Base-by-base conservation (phyloP, 2,113 vertebrate genomes). In the Takifugu bimaculatus region DNA sequence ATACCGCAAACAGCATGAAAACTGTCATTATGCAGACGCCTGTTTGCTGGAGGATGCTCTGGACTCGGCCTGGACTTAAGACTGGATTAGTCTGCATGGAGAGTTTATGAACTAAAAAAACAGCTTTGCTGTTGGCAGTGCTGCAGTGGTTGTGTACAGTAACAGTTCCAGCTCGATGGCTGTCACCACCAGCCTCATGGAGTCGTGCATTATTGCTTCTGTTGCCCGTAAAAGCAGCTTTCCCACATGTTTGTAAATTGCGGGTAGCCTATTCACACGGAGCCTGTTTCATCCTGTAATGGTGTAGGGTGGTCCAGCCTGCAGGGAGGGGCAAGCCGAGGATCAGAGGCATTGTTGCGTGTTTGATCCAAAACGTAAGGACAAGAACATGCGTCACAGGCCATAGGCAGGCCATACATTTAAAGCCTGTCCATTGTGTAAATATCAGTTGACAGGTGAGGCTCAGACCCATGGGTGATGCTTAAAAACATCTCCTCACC, bases 1-100 rank as follows among this genome's bases (percentile, higher is more conserved):
- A 65, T 64, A 75, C 83, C 68, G 25, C 73, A 72, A 79, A 81
- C 63, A 61, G 65, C 57, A 77, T 64, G 82, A 76, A 83, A 83
- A 77, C 84, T 87, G 54, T 88, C 72, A 87, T 89, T 89, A 87
- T 59, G 59, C 54, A 66, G 74, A 74, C 71, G 68, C 61, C 5
- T 85, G 78, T 88, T 87, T 86, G 83, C 74, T 68, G 45, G 66
- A 70, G 56, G 5, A 54, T 54, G 58, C 56, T 62, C 71, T 65
- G 70, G 70, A 59, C 70, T 60, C 28, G 69, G 70, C 44, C 59
- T 44, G 14, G 42, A 15, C 68, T 74, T 25, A 56, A 68, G 78
- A 54, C 13, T 39, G 48, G n/a, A 51, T 35, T 2, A 65, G 44
- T 32, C 26, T 56, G 48, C 26, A 32, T 32, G 52, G 28, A 61